phyloP scores from a whole-genome alignment of 2,888 invertebrate species.

The Ametastegia equiseti region DNA sequence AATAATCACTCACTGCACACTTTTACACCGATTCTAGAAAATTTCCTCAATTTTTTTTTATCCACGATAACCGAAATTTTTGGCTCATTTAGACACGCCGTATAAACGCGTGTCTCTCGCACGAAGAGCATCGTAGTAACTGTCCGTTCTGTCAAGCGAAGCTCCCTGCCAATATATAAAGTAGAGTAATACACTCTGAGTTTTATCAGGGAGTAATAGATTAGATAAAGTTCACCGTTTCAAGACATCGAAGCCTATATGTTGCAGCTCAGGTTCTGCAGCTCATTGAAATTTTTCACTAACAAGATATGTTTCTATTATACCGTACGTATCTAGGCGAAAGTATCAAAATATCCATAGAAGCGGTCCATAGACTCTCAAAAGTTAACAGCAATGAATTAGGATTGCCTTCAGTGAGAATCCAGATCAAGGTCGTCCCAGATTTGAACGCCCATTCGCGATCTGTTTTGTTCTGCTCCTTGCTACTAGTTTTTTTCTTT shows the following conservation, averaged over 20 bases:
- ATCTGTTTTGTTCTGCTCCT: conserved; percentile 4
- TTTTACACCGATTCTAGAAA: neutral
- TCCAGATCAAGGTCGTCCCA: conserved; percentile 22
- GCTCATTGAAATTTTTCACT: too few species aligned
- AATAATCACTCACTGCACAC: conserved; percentile 24
- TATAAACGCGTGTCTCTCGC: conserved; percentile 7
- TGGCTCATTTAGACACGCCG: neutral
- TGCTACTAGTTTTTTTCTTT: neutral
- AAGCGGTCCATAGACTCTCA: conserved; percentile 10
- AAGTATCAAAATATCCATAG: neutral
- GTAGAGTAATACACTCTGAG: neutral
- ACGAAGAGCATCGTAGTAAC: conserved; percentile 39
- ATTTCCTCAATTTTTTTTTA: neutral
- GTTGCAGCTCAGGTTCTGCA: neutral
- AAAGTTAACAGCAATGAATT: neutral
- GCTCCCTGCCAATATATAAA: conserved; percentile 27
- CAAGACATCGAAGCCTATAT: too few species aligned
- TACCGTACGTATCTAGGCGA: too few species aligned
- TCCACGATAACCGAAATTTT: neutral
- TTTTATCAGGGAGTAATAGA: conserved; percentile 28
- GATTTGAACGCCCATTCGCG: conserved; percentile 7
- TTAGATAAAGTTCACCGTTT: conserved; percentile 34
- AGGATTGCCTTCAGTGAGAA: neutral
- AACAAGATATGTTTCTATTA: neutral
- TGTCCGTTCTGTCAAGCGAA: neutral